Base-by-base conservation (phyloP, 2,797 vertebrate species). In the Melanotaenia maccullochi region DNA sequence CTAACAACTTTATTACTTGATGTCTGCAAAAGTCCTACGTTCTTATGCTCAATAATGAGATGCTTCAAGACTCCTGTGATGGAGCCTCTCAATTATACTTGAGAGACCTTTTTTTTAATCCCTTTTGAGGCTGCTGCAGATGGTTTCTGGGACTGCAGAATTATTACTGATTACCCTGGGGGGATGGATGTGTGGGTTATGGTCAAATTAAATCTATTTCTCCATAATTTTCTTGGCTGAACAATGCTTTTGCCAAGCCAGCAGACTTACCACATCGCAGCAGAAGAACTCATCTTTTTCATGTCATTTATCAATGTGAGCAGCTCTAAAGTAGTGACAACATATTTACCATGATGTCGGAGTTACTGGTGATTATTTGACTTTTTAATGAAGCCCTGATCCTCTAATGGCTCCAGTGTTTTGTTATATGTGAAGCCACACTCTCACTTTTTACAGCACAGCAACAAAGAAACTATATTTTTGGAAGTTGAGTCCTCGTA, bases 121-220 rank as follows among this genome's bases (percentile, higher is more conserved):
- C 56, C 9, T 16, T 24, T 22, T 30, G 28, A 36, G 20, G 38
- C 28, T 32, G 52, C 8, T 59, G 54, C 54, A 60, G 73, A 40
- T 47, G 30, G 13, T 44, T 60, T 65, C 38, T 40, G 38, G 38
- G 38, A 3, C 56, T 24, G 44, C 57, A 38, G 57, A 9, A 14
- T 32, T 33, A 2, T 51, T 3, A 32, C 25, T 66, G 30, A 33
- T 71, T 6, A 32, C 52, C 65, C 66, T 14, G 1, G 5, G 32
- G 51, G 59, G 36, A 24, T 1, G 36, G 25, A 33, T 18, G 40
- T 42, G 62, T 20, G 56, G 25, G 51, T 7, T 35, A 28, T n/a
- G 20, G 61, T 44, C 38, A 40, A 51, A 71, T 13, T 59, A n/a
- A 32, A 4, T 35, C 35, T 57, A 51, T 28, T 36, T 51, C 67